Evolutionary conservation across 2,888 invertebrate species (phyloP).

Genomic region (Lasioglossum lativentre): DNA sequence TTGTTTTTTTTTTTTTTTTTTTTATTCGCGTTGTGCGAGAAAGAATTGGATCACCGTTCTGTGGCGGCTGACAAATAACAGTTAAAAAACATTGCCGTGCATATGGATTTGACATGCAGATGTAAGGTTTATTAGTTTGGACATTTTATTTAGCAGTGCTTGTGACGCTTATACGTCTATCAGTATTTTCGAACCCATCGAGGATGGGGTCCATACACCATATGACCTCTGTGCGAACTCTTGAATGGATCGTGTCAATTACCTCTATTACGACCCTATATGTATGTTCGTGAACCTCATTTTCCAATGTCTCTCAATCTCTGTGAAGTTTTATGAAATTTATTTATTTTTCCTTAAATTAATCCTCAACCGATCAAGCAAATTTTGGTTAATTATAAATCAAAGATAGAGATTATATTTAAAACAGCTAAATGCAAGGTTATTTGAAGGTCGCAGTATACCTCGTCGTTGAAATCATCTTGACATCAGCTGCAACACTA

Average conservation of each 20-base stretch:
- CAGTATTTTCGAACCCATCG: background rate
- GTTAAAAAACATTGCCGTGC: background rate
- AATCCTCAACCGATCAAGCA: background rate
- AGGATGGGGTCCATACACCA: background rate
- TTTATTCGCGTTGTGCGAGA: background rate
- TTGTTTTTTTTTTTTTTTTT: background rate
- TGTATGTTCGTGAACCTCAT: background rate
- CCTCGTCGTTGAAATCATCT: too few species aligned
- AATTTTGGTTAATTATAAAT: background rate
- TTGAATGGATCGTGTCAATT: background rate
- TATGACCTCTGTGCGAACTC: background rate
- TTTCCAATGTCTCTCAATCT: background rate
- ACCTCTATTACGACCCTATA: background rate
- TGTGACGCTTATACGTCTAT: background rate
- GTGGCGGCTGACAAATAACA: background rate
- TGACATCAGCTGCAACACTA: too few species aligned
- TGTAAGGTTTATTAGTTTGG: background rate
- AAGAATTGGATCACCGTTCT: background rate
- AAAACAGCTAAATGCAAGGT: too few species aligned
- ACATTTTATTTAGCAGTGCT: background rate
- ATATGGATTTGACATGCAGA: background rate
- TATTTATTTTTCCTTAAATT: background rate
- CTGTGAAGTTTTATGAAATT: background rate
- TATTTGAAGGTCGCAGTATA: too few species aligned
- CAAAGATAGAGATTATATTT: too few species aligned